Base-by-base conservation (phyloP, 2,113 vertebrate species). In the Bagarius yarrelli region DNA sequence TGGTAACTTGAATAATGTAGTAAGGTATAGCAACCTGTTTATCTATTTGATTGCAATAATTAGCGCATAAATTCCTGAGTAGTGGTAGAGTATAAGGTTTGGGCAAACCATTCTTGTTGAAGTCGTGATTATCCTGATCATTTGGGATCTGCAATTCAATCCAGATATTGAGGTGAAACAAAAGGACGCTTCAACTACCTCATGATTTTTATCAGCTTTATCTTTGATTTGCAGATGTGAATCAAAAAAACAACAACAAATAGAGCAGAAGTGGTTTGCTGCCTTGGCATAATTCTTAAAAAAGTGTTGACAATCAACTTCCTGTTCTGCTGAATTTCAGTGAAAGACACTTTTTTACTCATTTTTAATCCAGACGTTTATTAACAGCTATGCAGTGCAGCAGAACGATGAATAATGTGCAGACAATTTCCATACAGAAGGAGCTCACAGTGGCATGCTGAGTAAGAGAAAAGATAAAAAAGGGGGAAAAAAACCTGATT, bases 301-400 rank as follows among this genome's bases (percentile, higher is more conserved):
- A 40, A 75, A 59, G 81, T 59, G 83, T 50, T 87, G 83, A 90
- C 89, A 91, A 87, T 89, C 86, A 87, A 83, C 88, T 90, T 91
- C 88, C 82, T 85, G 60, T 81, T 87, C 40, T 74, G 23, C 55
- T 85, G 76, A n/a, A 82, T 71, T 86, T 83, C 81, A 71, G 83
- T 8, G 44, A 47, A 47, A 47, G 44, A 8, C 44, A 47, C 76
- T 76, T 40, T 60, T 85, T 85, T 85, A 59, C 85, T 85, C 86
- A 61, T 85, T 66, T 75, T 87, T 30, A 5, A 63, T 89, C 81
- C 86, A 83, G 77, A 56, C 56, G 34, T 86, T 87, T 84, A 83
- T 60, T 32, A 83, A 32, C 23, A 8, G 34, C 82, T 64, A 40
- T 71, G 87, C 36, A 11, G 25, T 21, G 80, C 34, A 16, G 72